A percentile compares a stretch with the other conserved stretches of the same genome.
Evolutionary conservation across 1,140 invertebrate species (phyloP).

Genomic region (Chironomus striatipennis): DNA sequence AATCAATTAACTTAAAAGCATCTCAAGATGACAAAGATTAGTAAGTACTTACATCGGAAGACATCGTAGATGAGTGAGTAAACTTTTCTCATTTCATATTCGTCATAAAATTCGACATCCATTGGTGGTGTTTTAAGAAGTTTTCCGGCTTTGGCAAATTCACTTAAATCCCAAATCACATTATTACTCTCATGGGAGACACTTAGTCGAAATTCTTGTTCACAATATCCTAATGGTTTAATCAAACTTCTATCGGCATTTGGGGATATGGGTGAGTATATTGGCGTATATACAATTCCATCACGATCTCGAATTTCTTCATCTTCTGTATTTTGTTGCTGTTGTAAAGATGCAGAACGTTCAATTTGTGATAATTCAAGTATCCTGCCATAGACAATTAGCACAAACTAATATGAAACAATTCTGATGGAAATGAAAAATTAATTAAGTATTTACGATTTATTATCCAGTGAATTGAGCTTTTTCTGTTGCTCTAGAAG

Average conservation of each 20-base stretch:
- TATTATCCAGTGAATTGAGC: constrained; percentile 30
- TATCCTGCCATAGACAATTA: background rate
- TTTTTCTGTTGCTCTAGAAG: constrained; percentile 59
- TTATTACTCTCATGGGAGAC: constrained; percentile 31
- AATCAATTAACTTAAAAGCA: constrained; percentile 21
- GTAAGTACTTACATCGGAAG: constrained; percentile 57
- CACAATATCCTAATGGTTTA: constrained; percentile 18
- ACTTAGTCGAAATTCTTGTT: constrained; percentile 25
- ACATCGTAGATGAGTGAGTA: constrained; percentile 70
- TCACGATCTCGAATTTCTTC: constrained; percentile 20
- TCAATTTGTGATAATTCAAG: constrained; percentile 13
- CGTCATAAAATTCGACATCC: constrained; percentile 48
- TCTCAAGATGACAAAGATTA: constrained; percentile 13
- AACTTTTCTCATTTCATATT: constrained; percentile 67
- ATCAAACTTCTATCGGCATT: constrained; percentile 25
- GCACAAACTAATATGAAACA: background rate
- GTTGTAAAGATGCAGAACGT: no score
- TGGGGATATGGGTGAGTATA: constrained; percentile 19
- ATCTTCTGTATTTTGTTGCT: constrained; percentile 34
- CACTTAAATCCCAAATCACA: constrained; percentile 41
- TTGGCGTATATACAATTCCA: constrained; percentile 17
- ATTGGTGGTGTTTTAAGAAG: constrained; percentile 47
- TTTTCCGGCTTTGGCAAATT: constrained; percentile 51
- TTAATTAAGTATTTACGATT: background rate
- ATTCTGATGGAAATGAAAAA: background rate